Evolutionary conservation across 2,888 invertebrate genomes (phyloP).

Genomic region (Acleris laterana): DNA sequence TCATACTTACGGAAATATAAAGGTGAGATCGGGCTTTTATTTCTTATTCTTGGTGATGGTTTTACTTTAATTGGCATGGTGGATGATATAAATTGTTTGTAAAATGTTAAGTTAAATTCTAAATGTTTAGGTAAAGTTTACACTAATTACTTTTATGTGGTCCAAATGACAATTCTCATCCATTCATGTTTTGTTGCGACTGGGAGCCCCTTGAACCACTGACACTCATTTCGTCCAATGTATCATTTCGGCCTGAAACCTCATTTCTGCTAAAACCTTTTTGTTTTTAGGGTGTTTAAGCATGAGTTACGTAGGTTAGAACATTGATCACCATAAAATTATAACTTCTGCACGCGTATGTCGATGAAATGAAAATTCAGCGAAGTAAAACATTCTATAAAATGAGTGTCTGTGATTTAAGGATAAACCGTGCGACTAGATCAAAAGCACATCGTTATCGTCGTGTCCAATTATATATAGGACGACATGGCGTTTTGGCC

Average conservation of each 20-base stretch:
- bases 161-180: background rate
- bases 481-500: conserved; percentile 69
- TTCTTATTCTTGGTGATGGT: conserved; percentile 55
- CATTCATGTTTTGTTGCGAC: background rate
- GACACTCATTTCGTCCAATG: too few species aligned
- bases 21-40: conserved; percentile 83
- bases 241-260: too few species aligned
- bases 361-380: too few species aligned
- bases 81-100: background rate
- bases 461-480: conserved; percentile 54
- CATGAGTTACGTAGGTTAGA: too few species aligned
- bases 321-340: too few species aligned
- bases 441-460: conserved; percentile 50
- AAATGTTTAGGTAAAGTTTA: background rate
- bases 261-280: too few species aligned
- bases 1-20: conserved; percentile 88
- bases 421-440: background rate
- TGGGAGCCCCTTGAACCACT: too few species aligned
- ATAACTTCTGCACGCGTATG: too few species aligned
- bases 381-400: too few species aligned
- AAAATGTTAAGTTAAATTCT: too few species aligned
- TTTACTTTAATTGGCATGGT: conserved; percentile 31
- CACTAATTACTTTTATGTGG: background rate
- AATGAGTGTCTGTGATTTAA: too few species aligned
- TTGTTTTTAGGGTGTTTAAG: too few species aligned